These are phyloP conservation scores for Channallabes apus DNA, from an alignment of 2,797 vertebrate species.

Conservation along the genomic window DNA sequence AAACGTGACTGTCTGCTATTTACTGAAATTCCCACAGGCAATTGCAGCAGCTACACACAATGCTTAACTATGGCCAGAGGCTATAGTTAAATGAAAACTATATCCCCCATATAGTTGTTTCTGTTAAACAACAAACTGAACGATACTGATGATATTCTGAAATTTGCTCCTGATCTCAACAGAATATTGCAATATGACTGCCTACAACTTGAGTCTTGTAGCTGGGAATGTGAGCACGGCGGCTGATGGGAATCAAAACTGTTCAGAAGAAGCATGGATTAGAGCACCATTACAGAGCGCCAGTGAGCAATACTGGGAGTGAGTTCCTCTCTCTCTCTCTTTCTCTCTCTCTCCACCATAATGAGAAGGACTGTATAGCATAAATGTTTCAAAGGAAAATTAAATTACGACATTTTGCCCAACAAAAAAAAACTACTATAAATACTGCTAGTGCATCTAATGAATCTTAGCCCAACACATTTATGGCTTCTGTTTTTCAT, in stretches of 20 bases:
- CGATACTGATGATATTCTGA: not conserved
- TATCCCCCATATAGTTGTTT: too few species aligned
- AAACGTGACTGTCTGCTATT: not conserved
- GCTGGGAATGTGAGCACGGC: conserved; percentile 71
- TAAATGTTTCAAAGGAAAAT: not conserved
- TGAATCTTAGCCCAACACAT: not conserved
- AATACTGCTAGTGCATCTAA: not conserved
- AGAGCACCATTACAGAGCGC: conserved; percentile 74
- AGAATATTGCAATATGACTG: conserved; percentile 74
- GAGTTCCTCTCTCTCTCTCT: conserved; percentile 63
- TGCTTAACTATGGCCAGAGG: not conserved
- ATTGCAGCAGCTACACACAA: not conserved
- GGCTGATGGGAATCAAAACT: conserved; percentile 69
- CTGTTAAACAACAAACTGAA: not conserved
- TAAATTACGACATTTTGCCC: not conserved
- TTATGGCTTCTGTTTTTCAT: not conserved
- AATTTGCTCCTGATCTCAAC: not conserved
- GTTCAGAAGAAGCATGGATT: conserved; percentile 61
- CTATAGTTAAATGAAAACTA: too few species aligned
- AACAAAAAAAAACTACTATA: not conserved
- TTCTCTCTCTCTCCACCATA: not conserved
- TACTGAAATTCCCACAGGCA: not conserved
- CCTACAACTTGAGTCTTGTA: not conserved
- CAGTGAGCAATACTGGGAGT: conserved; percentile 97
- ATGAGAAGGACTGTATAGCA: not conserved